Base-by-base conservation (phyloP, 2,888 invertebrate species). In the Ophonus ardosiacus region DNA sequence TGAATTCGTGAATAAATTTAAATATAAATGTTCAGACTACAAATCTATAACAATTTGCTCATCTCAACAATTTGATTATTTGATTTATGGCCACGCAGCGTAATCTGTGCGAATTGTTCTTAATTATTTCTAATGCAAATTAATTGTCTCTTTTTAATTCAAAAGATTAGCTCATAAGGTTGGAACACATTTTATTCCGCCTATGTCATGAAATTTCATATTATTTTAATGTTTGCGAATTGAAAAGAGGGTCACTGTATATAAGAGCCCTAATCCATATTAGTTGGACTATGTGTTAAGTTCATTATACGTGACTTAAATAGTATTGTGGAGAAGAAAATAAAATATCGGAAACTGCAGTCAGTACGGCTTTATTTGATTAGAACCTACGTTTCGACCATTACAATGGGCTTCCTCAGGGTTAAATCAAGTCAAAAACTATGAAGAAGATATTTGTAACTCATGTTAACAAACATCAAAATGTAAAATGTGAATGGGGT, bases 81-180 rank as follows among this genome's bases (percentile, higher is more conserved):
- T 74, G 71, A 74, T 74, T 74, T 74, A 74, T 74, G 0, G 40
- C 21, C 43, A 21, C 71, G 71, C 43, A 17, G 40, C 43, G 71
- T 74, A 74, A 74, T 74, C 71, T 74, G 43, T 74, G 71, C 71
- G 71, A 74, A 74, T 74, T 74, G 71, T 43, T 18, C 71, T 74
- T 74, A 74, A 74, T 74, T 74, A 51, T 74, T 18, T 74, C 18
- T 74, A 74, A 74, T 74, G 71, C 43, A 74, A 74, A 74, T 74
- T 74, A 74, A 74, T 74, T 74, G 71, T 74, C 71, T 24, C 13
- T 74, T 74, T 74, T 74, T 74, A 74, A 74, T 74, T 74, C 40
- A 74, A 74, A 74, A 74, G 51, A 74, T 74, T 43, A 74, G 71
- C 18, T 74, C 71, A 74, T 43, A n/a, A 68, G 31, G 21, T 31